These are phyloP conservation scores for Scleropages formosus DNA, from an alignment of 2,797 vertebrate genomes.

Conservation along the genomic window DNA sequence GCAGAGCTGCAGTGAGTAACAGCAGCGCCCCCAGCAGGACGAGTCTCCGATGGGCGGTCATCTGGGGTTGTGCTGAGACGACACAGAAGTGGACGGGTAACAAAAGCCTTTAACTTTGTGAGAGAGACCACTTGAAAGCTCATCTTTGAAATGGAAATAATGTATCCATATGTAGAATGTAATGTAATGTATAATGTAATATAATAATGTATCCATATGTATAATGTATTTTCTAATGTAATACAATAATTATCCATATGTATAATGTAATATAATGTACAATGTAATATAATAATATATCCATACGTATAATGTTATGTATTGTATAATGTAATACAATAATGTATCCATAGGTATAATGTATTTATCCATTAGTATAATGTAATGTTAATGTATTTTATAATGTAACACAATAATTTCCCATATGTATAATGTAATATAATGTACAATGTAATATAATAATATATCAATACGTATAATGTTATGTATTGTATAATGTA, in stretches of 20 bases:
- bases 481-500: no score
- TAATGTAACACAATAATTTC: background rate
- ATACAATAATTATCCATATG: background rate
- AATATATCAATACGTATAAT: no score
- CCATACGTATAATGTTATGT: no score
- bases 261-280: no score
- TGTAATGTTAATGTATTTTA: background rate
- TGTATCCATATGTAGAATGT: background rate
- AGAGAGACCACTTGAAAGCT: background rate
- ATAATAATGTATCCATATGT: background rate
- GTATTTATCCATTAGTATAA: background rate
- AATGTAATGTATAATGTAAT: no score
- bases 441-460: no score
- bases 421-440: no score
- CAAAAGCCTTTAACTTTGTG: no score
- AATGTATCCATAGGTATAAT: no score
- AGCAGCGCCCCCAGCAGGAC: conserved; percentile 57
- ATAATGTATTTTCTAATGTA: background rate
- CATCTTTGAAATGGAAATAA: background rate
- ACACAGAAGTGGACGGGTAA: background rate
- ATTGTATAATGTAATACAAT: no score
- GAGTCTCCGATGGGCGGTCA: conserved; percentile 56
- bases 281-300: no score
- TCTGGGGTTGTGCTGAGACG: conserved; percentile 44
- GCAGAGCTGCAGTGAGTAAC: conserved; percentile 56